Percentiles rank a stretch among this genome's conserved stretches.
phyloP scores from a whole-genome alignment of 2,888 invertebrate species.

The Drosophila parthenogenetica region DNA sequence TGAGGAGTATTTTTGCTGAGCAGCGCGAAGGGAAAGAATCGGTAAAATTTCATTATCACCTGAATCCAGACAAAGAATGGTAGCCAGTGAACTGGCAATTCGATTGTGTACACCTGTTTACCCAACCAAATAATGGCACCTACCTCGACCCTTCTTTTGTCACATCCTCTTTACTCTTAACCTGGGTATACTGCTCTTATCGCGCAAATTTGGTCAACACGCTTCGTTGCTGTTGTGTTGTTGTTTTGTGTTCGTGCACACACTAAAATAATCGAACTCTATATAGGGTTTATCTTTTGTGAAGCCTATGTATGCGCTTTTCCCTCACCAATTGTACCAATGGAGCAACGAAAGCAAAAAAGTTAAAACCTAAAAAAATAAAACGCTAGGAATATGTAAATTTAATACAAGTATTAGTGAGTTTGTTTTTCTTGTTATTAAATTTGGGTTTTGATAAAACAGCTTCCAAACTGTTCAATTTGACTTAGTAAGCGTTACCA shows the following conservation, averaged over 20 bases:
- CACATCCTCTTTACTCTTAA: neutral
- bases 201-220: conserved; percentile 51
- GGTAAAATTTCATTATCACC: conserved; percentile 61
- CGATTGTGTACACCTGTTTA: conserved; percentile 58
- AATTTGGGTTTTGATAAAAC: conserved; percentile 9
- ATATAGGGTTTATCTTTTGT: conserved; percentile 30
- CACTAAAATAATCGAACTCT: conserved; percentile 21
- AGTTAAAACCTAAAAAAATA: neutral
- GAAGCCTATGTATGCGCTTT: conserved; percentile 39
- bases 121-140: conserved; percentile 53
- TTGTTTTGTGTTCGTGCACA: neutral
- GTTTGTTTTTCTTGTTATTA: neutral
- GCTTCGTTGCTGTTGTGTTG: conserved; percentile 46
- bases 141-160: neutral
- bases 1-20: conserved; percentile 2
- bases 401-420: conserved; percentile 7
- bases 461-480: conserved; percentile 9
- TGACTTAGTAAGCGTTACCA: conserved; percentile 43
- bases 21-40: neutral
- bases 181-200: conserved; percentile 33
- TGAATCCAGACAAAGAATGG: conserved; percentile 25
- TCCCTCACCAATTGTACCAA: conserved; percentile 37
- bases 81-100: conserved; percentile 57
- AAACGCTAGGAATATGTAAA: conserved; percentile 30
- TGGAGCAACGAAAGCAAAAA: conserved; percentile 26